Base-by-base conservation (phyloP, 2,113 vertebrate genomes). In the crab-eating macaque (Macaca fascicularis) region DNA sequence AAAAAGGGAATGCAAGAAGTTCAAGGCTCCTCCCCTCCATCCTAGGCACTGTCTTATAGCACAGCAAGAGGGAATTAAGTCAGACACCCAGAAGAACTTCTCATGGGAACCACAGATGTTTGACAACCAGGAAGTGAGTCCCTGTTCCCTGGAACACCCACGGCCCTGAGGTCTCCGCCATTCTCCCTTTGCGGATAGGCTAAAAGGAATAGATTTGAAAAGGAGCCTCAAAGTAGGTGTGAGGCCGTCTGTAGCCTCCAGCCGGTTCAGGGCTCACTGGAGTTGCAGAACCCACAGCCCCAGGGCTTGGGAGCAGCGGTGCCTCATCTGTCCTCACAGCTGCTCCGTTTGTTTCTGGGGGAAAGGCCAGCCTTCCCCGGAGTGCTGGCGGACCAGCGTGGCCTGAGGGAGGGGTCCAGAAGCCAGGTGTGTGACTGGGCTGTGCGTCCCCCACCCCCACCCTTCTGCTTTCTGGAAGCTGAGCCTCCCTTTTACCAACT, bases 51-150 rank as follows among this genome's bases (percentile, higher is more conserved):
- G 0, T 40, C 74, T 67, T 3, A 40, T 5, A 50, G n/a, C 23
- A 76, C 2, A 59, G 79, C 74, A 85, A 81, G 45, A 82, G 38
- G 69, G 55, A 94, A 84, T 35, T 27, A n/a, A 64, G 74, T 81
- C 67, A 30, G 57, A 86, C 4, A 6, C 35, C 57, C 27, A 48
- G 55, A 70, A 30, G 22, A 86, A 61, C 22, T 50, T 76, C 2
- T 50, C 32, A 38, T 22, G 40, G 93, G 38, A 92, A n/a, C 43
- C 59, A 30, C 0, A 10, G 25, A 7, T 3, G 55, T 12, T 48
- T 59, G 19, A 11, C 1, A 38, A 59, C 22, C 75, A 35, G 38
- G 45, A 72, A 87, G n/a, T 45, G 83, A 85, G 50, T 32, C 48
- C 38, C 30, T 5, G 40, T 61, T 0, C 5, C 19, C 52, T 22